These are phyloP conservation scores for Spea hammondii DNA, from an alignment of 2,797 vertebrate species.

Conservation along the genomic window DNA sequence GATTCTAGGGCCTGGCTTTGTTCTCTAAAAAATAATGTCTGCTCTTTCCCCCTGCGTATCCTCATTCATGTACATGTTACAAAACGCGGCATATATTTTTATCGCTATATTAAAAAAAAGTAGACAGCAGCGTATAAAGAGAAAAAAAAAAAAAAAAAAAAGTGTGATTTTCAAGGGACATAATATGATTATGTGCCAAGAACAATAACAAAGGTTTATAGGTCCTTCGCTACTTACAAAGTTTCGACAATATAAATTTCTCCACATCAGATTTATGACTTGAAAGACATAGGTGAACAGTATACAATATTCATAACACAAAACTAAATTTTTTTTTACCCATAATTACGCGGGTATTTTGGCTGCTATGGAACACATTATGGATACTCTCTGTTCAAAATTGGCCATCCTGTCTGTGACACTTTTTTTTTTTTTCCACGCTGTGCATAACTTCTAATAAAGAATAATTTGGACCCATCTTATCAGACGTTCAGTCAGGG, in stretches of 20 bases:
- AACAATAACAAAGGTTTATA: constrained; percentile 42
- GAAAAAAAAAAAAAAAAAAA: constrained; percentile 27
- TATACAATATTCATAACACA: constrained; percentile 17
- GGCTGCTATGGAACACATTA: constrained; percentile 3
- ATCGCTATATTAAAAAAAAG: constrained; percentile 35
- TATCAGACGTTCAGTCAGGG: no score
- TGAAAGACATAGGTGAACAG: constrained; percentile 28
- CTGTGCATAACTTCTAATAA: background rate
- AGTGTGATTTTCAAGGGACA: constrained; percentile 41
- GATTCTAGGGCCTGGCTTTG: constrained; percentile 7
- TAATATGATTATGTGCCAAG: constrained; percentile 45
- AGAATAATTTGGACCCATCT: constrained; percentile 4
- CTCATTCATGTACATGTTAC: constrained; percentile 34
- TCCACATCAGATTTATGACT: constrained; percentile 37
- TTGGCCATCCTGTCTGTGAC: constrained; percentile 24
- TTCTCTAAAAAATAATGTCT: constrained; percentile 35
- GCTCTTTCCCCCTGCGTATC: constrained; percentile 32
- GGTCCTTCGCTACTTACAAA: constrained; percentile 35
- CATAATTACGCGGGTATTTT: constrained; percentile 10
- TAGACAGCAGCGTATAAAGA: constrained; percentile 35
- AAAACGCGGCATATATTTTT: constrained; percentile 45
- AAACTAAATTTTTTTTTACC: constrained; percentile 11
- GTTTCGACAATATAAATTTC: constrained; percentile 40
- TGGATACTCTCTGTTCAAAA: background rate
- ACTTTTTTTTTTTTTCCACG: background rate